Conservation (phyloP, 2,113 vertebrate genomes). For the Alexandromys fortis region DNA sequence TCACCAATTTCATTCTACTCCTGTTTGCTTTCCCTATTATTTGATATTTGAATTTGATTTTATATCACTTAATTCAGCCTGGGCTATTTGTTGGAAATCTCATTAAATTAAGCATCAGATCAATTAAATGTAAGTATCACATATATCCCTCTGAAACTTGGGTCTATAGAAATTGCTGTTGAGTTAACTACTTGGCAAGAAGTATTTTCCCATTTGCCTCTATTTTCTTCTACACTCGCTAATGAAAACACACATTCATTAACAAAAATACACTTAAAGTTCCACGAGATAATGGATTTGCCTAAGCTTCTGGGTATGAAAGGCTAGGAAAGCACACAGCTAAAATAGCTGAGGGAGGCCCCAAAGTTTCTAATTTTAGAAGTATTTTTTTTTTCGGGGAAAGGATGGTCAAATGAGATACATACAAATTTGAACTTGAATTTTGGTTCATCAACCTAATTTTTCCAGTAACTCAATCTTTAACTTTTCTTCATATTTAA, state of each 20-base stretch:
- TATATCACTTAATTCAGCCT: not conserved
- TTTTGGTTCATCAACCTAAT: not conserved
- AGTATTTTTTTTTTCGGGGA: not conserved
- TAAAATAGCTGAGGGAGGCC: not conserved
- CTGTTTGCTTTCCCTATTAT: not conserved
- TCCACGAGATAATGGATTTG: conserved; percentile 22
- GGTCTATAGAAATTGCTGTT: conserved; percentile 1
- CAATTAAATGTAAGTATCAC: conserved; percentile 48
- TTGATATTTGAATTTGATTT: conserved; percentile 38
- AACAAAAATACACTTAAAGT: conserved; percentile 49
- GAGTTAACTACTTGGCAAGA: conserved; percentile 44
- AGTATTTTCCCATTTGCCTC: conserved; percentile 32
- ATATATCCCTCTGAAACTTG: conserved; percentile 36
- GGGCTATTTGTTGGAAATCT: conserved; percentile 33
- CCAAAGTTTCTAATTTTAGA: conserved; percentile 43
- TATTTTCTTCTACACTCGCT: conserved; percentile 32
- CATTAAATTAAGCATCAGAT: conserved; percentile 35
- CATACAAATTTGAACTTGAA: not conserved
- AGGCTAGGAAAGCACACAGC: not conserved
- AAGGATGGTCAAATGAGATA: not conserved
- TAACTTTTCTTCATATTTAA: not conserved
- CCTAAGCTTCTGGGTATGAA: not conserved
- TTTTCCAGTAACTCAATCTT: not conserved
- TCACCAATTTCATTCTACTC: not conserved
- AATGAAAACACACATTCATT: conserved; percentile 48